Percentiles rank a stretch among this genome's conserved stretches.
Conservation (phyloP, 2,888 invertebrate species). For the Ornithoptera alexandrae region DNA sequence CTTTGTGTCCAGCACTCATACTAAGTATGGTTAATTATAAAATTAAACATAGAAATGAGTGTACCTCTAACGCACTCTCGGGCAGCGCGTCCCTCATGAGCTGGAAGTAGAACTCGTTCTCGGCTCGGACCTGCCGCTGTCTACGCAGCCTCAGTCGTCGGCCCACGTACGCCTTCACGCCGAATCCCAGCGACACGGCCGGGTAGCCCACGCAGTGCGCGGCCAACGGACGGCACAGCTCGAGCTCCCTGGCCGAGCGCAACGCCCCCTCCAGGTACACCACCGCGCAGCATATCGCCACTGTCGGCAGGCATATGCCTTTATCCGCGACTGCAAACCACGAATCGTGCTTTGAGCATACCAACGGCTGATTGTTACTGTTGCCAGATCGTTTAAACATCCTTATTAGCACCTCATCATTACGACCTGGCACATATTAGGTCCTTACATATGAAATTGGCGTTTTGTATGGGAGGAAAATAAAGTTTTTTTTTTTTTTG, state of each 20-base stretch:
- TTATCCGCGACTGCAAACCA: slow-evolving; percentile 82
- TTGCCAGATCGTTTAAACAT: too few species aligned
- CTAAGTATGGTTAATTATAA: too few species aligned
- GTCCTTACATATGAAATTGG: too few species aligned
- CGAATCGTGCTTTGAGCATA: not conserved
- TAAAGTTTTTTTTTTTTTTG: too few species aligned
- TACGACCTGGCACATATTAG: too few species aligned
- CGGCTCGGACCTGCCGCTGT: slow-evolving; percentile 95
- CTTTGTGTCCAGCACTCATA: too few species aligned
- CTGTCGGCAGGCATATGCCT: slow-evolving; percentile 96
- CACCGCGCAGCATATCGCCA: slow-evolving; percentile 95
- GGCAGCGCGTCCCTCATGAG: slow-evolving; percentile 95
- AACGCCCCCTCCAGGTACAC: slow-evolving; percentile 96
- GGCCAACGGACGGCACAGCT: slow-evolving; percentile 96
- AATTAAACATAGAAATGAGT: too few species aligned
- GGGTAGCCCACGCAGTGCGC: slow-evolving; percentile 97
- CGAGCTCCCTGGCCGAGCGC: slow-evolving; percentile 85
- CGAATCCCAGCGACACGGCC: slow-evolving; percentile 96
- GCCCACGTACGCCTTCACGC: slow-evolving; percentile 93
- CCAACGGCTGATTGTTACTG: too few species aligned
- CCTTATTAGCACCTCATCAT: too few species aligned
- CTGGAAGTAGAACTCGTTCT: slow-evolving; percentile 97
- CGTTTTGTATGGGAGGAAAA: too few species aligned
- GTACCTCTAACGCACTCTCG: slow-evolving; percentile 65
- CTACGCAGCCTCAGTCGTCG: slow-evolving; percentile 93